A percentile compares a stretch with the other conserved stretches of the same genome.
Evolutionary conservation across 1,140 invertebrate genomes (phyloP).

Genomic region (Zaprionus capensis): DNA sequence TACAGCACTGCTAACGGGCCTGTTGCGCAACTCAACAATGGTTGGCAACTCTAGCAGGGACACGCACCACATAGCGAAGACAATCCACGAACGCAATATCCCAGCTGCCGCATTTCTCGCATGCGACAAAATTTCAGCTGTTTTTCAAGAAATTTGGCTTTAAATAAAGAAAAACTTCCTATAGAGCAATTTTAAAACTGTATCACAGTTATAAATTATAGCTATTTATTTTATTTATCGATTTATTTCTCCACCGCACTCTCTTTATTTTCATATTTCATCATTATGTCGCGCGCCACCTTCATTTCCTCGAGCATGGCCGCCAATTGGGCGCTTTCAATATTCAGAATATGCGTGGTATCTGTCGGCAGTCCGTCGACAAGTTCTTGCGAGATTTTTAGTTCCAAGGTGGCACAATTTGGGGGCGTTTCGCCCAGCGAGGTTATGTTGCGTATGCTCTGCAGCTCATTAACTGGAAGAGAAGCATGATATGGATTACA

Average conservation of each 20-base stretch:
- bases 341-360: conserved; percentile 74
- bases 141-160: neutral
- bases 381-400: conserved; percentile 80
- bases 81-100: too few relatives aligned
- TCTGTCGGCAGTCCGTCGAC: conserved; percentile 76
- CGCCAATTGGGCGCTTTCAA: conserved; percentile 62
- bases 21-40: neutral
- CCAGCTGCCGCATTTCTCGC: neutral
- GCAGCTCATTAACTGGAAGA: conserved; percentile 75
- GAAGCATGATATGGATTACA: conserved; percentile 3
- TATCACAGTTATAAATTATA: neutral
- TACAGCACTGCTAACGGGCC: neutral
- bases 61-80: neutral
- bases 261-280: conserved; percentile 69
- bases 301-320: conserved; percentile 76
- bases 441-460: conserved; percentile 58
- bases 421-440: conserved; percentile 55
- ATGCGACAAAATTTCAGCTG: neutral
- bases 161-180: neutral
- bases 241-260: conserved; percentile 1
- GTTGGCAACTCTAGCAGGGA: conserved; percentile 29
- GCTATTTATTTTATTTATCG: too few relatives aligned
- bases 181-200: neutral
- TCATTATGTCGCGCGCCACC: conserved; percentile 63
- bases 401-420: conserved; percentile 68